Percentiles rank a stretch among this genome's conserved stretches.
Evolutionary conservation across 2,113 vertebrate species (phyloP).

Genomic region (Jaculus jaculus): DNA sequence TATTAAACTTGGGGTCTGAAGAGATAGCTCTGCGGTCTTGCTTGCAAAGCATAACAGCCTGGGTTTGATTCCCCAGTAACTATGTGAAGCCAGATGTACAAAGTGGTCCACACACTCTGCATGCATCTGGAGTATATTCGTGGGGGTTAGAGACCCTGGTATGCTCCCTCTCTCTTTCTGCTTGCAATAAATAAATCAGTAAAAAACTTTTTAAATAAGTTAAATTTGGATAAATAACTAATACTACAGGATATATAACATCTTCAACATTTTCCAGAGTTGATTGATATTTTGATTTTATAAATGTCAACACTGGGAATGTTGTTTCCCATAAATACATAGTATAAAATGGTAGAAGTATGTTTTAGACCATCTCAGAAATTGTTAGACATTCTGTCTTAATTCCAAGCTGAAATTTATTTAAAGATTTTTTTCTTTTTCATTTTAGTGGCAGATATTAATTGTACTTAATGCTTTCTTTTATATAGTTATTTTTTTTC

Average conservation of each 20-base stretch:
- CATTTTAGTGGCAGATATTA: too few species aligned
- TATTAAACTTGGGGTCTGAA: background rate
- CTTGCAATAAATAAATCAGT: background rate
- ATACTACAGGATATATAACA: background rate
- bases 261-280: background rate
- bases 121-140: too few species aligned
- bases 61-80: background rate
- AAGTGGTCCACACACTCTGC: too few species aligned
- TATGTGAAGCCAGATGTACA: too few species aligned
- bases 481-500: too few species aligned
- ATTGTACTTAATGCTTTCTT: too few species aligned
- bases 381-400: too few species aligned
- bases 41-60: background rate
- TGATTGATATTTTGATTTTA: background rate
- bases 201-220: background rate
- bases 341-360: background rate
- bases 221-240: too few species aligned
- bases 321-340: background rate
- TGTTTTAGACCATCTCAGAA: background rate
- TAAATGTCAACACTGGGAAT: background rate
- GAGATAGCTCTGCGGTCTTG: background rate
- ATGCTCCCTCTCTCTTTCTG: too few species aligned
- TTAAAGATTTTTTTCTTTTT: too few species aligned
- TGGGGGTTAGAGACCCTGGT: too few species aligned
- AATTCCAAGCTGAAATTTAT: too few species aligned